Percentiles rank a stretch among this genome's conserved stretches.
phyloP scores from a whole-genome alignment of 2,797 vertebrate genomes.

The Melanotaenia trifasciata region DNA sequence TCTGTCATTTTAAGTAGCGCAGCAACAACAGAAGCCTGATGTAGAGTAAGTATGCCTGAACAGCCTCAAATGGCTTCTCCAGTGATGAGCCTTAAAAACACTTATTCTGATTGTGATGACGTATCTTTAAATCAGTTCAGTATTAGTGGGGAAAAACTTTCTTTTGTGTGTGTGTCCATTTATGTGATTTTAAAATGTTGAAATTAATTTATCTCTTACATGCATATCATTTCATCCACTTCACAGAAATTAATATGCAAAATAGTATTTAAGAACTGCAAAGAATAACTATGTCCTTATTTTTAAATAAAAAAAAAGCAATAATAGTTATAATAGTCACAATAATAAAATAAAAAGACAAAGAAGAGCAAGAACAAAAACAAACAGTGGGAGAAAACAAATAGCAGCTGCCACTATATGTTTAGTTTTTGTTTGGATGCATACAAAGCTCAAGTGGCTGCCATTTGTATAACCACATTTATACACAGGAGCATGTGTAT shows the following conservation, averaged over 20 bases:
- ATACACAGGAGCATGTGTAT: constrained; percentile 20
- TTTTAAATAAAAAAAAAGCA: too few species aligned
- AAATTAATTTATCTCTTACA: background rate
- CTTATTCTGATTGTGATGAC: background rate
- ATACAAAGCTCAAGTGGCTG: background rate
- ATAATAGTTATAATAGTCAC: too few species aligned
- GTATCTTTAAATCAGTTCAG: background rate
- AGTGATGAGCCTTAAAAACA: background rate
- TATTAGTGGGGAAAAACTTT: background rate
- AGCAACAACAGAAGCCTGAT: background rate
- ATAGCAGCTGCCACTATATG: background rate
- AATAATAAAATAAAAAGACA: too few species aligned
- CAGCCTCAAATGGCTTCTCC: background rate
- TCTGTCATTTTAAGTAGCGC: constrained; percentile 3
- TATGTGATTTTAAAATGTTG: background rate
- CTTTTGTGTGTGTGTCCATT: background rate
- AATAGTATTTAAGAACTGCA: background rate
- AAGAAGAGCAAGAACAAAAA: too few species aligned
- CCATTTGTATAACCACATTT: constrained; percentile 37
- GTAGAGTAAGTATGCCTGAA: background rate
- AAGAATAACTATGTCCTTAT: background rate
- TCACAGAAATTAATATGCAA: background rate
- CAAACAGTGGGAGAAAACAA: too few species aligned
- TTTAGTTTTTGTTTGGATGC: background rate
- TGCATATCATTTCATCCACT: background rate